These are phyloP conservation scores for Dinomys branickii DNA, from an alignment of 2,113 vertebrate genomes.

Conservation along the genomic window DNA sequence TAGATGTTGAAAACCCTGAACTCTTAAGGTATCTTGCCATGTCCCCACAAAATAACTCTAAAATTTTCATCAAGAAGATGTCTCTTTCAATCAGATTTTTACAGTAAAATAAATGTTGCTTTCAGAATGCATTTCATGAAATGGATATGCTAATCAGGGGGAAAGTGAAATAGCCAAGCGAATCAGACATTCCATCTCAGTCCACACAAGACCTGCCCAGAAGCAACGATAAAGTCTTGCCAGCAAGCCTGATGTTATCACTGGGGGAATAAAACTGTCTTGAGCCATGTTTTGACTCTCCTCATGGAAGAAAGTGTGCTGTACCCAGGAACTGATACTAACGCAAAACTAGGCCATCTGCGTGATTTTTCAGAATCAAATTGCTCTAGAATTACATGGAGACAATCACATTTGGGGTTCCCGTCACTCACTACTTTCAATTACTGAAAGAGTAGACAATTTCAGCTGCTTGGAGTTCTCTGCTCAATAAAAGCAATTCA, in stretches of 20 bases:
- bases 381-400: constrained; percentile 27
- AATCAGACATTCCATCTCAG: constrained; percentile 54
- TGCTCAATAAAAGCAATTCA: constrained; percentile 65
- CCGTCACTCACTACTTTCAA: constrained; percentile 44
- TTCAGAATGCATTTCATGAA: constrained; percentile 32
- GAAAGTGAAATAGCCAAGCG: constrained; percentile 46
- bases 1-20: background rate
- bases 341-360: constrained; percentile 1
- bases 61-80: constrained; percentile 31
- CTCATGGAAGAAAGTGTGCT: background rate
- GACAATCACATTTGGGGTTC: background rate
- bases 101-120: constrained; percentile 30
- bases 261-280: constrained; percentile 60
- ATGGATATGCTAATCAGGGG: constrained; percentile 46
- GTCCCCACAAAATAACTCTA: background rate
- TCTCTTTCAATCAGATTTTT: constrained; percentile 5
- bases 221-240: constrained; percentile 65
- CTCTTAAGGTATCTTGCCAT: background rate
- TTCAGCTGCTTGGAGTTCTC: constrained; percentile 13
- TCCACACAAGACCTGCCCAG: constrained; percentile 55
- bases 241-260: constrained; percentile 73
- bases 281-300: constrained; percentile 67
- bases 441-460: constrained; percentile 51
- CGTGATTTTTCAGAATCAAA: background rate
- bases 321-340: constrained; percentile 51